Evolutionary conservation across 2,113 vertebrate species (phyloP), one percentile per base, ranked within the genome.

Genomic region (Aythya baeri): DNA sequence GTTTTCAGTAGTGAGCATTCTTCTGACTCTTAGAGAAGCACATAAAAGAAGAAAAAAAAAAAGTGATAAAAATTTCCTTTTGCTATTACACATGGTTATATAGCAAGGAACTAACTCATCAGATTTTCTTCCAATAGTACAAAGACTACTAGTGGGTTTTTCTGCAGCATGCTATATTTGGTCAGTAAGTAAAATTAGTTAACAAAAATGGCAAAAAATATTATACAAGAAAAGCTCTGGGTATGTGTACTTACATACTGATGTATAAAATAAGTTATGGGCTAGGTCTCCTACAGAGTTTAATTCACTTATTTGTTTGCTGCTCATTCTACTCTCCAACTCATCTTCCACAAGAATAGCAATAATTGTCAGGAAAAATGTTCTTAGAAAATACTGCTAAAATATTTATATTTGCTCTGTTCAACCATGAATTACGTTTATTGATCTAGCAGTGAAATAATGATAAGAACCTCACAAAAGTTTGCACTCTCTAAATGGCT

Each of bases 41-140:
- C 0, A 7, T 9, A 50, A 49, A 1, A 43, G 3, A 20, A 52
- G 0, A 6, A 9, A 15, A 3, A 3, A 3, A n/a, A 3, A 12
- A 17, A 31, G 17, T 21, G 7, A n/a, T 41, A 1, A n/a, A 17
- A 11, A 54, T 22, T 31, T 3, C 26, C 8, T 43, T 81, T 71
- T 59, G n/a, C 27, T 75, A 63, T 14, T 59, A 18, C 32, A 54
- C n/a, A 8, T 16, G 16, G 14, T 22, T 67, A 78, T 29, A 58
- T 0, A 12, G 5, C 43, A 65, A 59, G 23, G 50, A 32, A 74
- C 15, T 22, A 86, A 72, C 3, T 43, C 16, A 71, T 34, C 4
- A 16, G 22, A 44, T 85, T 85, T 88, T 74, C 18, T 67, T 68
- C 29, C 6, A 75, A 20, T 3, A 66, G 3, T 43, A 55, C 29